These are phyloP conservation scores for Clostera curtula DNA, from an alignment of 2,888 invertebrate species.

Conservation along the genomic window DNA sequence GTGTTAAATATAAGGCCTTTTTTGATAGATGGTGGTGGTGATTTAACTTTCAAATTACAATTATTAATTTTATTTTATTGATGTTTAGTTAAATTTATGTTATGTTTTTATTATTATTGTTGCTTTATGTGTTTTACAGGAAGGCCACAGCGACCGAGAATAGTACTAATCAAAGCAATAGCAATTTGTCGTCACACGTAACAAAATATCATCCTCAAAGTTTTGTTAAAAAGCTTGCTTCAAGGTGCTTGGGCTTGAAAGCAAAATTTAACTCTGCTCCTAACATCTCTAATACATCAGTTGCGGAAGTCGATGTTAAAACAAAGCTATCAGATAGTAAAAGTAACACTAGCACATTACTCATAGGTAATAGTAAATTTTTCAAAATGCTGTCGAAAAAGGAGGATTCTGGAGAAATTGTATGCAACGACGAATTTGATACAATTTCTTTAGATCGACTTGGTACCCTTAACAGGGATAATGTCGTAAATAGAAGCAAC, in stretches of 20 bases:
- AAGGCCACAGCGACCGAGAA: slow-evolving; percentile 67
- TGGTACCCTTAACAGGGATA: slow-evolving; percentile 59
- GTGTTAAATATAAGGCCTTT: slow-evolving; percentile 14
- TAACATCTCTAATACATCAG: slow-evolving; percentile 60
- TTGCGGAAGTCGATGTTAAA: slow-evolving; percentile 49
- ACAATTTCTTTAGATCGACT: slow-evolving; percentile 64
- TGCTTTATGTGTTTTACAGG: slow-evolving; percentile 71
- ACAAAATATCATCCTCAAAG: slow-evolving; percentile 62
- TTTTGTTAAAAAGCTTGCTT: slow-evolving; percentile 72
- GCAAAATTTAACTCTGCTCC: slow-evolving; percentile 68
- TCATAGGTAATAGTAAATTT: slow-evolving; percentile 68
- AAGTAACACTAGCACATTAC: slow-evolving; percentile 46
- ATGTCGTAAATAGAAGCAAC: slow-evolving; percentile 62
- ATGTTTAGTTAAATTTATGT: slow-evolving; percentile 16
- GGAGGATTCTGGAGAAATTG: slow-evolving; percentile 61
- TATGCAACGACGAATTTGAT: slow-evolving; percentile 66
- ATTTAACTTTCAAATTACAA: slow-evolving; percentile 19
- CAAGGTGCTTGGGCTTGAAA: slow-evolving; percentile 69
- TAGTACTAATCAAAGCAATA: slow-evolving; percentile 59
- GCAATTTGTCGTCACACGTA: slow-evolving; percentile 60
- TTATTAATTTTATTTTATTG: slow-evolving; percentile 14
- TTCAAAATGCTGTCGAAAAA: slow-evolving; percentile 64
- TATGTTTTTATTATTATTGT: slow-evolving; percentile 44
- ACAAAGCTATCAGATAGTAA: slow-evolving; percentile 44
- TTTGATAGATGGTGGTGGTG: slow-evolving; percentile 38